Conservation (phyloP, 1,140 invertebrate genomes). For the Anastatus disparis region DNA sequence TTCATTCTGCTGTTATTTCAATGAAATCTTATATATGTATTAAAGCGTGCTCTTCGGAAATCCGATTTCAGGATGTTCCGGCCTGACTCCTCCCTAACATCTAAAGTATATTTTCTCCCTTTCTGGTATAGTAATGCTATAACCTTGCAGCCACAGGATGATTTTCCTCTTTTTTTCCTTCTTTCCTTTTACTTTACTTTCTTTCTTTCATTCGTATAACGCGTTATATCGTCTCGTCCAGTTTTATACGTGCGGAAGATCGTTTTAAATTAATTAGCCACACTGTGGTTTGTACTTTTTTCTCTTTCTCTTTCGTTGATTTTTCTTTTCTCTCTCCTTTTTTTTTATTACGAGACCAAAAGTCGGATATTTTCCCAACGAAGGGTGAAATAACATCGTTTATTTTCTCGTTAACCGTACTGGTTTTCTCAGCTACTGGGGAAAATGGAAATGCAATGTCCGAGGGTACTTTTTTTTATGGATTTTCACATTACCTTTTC, state of each 20-base stretch:
- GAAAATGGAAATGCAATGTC: neutral
- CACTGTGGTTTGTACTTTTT: neutral
- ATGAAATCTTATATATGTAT: constrained; percentile 46
- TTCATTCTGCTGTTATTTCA: constrained; percentile 23
- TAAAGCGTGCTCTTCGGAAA: constrained; percentile 48
- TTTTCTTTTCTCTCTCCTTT: too few relatives aligned
- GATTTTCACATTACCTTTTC: too few relatives aligned
- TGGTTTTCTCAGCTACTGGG: neutral
- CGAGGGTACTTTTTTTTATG: neutral
- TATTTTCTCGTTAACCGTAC: neutral
- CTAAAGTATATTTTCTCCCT: constrained; percentile 24
- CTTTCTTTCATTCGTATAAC: too few relatives aligned
- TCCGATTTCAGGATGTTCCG: constrained; percentile 48
- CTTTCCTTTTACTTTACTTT: neutral
- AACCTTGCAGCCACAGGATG: neutral
- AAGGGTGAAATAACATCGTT: neutral
- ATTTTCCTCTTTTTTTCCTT: neutral
- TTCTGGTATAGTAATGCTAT: neutral
- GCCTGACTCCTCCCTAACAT: neutral
- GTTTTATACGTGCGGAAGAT: neutral
- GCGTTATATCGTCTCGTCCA: too few relatives aligned
- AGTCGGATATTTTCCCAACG: neutral
- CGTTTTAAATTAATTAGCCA: constrained; percentile 12
- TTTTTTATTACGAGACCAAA: too few relatives aligned
- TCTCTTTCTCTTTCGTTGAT: neutral